Evolutionary conservation across 2,113 vertebrate genomes (phyloP).

Genomic region (Strix aluco): DNA sequence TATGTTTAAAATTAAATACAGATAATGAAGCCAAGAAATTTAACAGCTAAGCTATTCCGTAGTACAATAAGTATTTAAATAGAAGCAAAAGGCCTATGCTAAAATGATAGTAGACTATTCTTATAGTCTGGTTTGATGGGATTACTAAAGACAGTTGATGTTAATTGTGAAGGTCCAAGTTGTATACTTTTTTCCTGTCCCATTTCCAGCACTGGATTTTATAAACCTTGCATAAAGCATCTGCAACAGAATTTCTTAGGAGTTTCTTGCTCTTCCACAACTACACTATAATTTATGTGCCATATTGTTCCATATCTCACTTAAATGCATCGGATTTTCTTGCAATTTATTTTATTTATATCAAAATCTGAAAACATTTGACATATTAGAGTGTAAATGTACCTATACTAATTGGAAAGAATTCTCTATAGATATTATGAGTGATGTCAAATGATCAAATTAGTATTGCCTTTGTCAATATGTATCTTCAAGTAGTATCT

Average conservation of each 20-base stretch:
- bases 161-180: background rate
- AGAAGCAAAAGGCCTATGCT: background rate
- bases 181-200: background rate
- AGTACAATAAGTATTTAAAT: background rate
- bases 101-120: background rate
- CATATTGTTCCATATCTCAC: background rate
- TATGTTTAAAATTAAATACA: background rate
- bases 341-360: background rate
- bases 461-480: background rate
- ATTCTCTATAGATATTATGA: background rate
- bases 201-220: background rate
- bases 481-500: background rate
- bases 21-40: background rate
- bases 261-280: background rate
- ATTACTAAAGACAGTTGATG: background rate
- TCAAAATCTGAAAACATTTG: background rate
- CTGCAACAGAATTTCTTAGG: background rate
- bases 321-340: background rate
- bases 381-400: background rate
- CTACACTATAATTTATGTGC: background rate
- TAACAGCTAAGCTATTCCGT: background rate
- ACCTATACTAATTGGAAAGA: background rate
- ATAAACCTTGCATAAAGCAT: background rate
- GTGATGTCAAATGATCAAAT: background rate
- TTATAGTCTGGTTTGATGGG: background rate